These are phyloP conservation scores for Neodiprion virginianus DNA, from an alignment of 1,140 invertebrate genomes.

Conservation along the genomic window DNA sequence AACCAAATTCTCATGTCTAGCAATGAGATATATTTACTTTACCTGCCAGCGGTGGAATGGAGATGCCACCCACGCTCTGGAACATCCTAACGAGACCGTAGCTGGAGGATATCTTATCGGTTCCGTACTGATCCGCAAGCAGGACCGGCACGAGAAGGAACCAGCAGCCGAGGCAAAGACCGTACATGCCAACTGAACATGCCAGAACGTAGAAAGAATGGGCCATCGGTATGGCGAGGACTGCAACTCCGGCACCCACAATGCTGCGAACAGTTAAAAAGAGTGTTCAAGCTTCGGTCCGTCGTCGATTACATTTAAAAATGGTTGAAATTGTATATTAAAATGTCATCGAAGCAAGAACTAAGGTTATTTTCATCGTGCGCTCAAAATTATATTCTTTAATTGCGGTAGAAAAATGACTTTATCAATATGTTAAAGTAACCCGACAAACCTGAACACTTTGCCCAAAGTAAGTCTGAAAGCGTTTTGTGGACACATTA, in stretches of 20 bases:
- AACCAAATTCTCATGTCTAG: no score
- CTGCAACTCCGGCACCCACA: conserved; percentile 70
- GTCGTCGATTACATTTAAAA: not conserved
- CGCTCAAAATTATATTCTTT: no score
- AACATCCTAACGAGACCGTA: conserved; percentile 79
- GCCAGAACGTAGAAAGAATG: conserved; percentile 70
- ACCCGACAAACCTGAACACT: no score
- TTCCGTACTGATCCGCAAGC: conserved; percentile 75
- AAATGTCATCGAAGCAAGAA: no score
- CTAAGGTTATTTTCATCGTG: no score
- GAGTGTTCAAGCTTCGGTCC: not conserved
- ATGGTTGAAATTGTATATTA: not conserved
- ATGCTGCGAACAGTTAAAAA: conserved; percentile 61
- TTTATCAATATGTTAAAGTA: not conserved
- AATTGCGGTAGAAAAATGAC: no score
- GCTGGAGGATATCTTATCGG: conserved; percentile 74
- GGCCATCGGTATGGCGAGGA: conserved; percentile 70
- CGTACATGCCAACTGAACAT: conserved; percentile 68
- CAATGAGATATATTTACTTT: conserved; percentile 14
- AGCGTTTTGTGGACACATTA: no score
- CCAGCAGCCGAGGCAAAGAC: conserved; percentile 76
- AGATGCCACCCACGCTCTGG: conserved; percentile 76
- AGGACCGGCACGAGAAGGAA: conserved; percentile 77
- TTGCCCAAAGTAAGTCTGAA: no score
- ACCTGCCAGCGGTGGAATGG: conserved; percentile 74